phyloP scores from a whole-genome alignment of 2,797 vertebrate genomes.

The Astyanax mexicanus region DNA sequence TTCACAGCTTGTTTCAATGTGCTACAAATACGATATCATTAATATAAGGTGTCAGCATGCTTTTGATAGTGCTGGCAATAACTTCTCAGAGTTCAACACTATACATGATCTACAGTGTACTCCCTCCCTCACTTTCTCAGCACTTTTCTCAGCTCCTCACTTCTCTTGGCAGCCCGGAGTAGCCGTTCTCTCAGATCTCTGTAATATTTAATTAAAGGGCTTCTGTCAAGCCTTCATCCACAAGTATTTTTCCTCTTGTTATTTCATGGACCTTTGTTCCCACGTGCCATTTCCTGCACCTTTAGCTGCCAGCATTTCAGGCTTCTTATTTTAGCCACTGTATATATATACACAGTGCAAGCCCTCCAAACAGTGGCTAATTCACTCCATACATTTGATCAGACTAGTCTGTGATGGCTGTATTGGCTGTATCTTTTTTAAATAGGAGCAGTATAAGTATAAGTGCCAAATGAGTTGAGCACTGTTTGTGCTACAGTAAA shows the following conservation, averaged over 20 bases:
- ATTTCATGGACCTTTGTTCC: conserved; percentile 46
- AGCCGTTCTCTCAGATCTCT: conserved; percentile 26
- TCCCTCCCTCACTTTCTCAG: conserved; percentile 3
- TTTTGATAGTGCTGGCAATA: neutral
- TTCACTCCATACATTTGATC: conserved; percentile 16
- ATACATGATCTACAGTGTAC: neutral
- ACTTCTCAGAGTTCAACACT: too few species aligned
- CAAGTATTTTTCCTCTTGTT: conserved; percentile 44
- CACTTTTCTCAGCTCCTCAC: neutral
- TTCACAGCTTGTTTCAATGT: neutral
- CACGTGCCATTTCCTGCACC: conserved; percentile 41
- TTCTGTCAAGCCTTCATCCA: conserved; percentile 14
- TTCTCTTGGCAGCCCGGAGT: neutral
- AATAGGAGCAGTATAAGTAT: neutral
- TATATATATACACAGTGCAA: conserved; percentile 23
- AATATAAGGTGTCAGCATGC: neutral
- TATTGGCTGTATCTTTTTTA: too few species aligned
- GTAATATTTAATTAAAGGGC: conserved; percentile 38
- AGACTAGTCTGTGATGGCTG: neutral
- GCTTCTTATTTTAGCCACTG: conserved; percentile 11
- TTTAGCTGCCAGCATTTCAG: conserved; percentile 35
- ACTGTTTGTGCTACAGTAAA: neutral
- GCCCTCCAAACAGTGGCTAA: conserved; percentile 8
- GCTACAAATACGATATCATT: neutral
- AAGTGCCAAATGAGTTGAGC: neutral